phyloP scores from a whole-genome alignment of 2,113 vertebrate species.

The Oreochromis spilurus region DNA sequence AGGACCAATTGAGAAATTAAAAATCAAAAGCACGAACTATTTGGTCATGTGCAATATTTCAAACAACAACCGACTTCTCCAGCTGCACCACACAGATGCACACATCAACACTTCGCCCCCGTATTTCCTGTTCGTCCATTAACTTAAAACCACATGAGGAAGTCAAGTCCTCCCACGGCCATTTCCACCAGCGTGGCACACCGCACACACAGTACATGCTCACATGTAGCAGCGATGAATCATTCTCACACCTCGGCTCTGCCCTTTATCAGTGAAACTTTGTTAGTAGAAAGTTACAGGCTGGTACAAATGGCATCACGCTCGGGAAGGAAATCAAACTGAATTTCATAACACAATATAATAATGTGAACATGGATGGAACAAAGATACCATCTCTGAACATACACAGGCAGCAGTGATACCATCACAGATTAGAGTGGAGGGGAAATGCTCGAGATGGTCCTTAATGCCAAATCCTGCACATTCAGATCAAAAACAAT shows the following conservation, averaged over 20 bases:
- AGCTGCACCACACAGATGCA: neutral
- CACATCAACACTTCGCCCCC: slow-evolving; percentile 18
- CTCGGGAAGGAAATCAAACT: slow-evolving; percentile 20
- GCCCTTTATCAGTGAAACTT: slow-evolving; percentile 35
- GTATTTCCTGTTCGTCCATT: slow-evolving; percentile 60
- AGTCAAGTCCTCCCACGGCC: slow-evolving; percentile 59
- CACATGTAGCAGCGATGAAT: neutral
- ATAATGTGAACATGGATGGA: slow-evolving; percentile 13
- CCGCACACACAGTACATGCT: neutral
- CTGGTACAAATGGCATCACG: neutral
- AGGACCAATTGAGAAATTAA: neutral
- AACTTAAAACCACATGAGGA: slow-evolving; percentile 50
- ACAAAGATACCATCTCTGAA: slow-evolving; percentile 12
- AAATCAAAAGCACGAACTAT: slow-evolving; percentile 2
- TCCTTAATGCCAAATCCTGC: neutral
- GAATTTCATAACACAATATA: slow-evolving; percentile 26
- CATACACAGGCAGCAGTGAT: neutral
- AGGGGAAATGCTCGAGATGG: neutral
- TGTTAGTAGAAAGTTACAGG: slow-evolving; percentile 5
- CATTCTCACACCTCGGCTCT: slow-evolving; percentile 20
- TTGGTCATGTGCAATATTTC: neutral
- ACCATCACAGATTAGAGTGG: neutral
- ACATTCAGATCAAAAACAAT: neutral
- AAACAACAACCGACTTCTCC: neutral
- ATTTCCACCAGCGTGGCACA: slow-evolving; percentile 53